Evolutionary conservation across 2,797 vertebrate genomes (phyloP).

Genomic region (Gymnopithys bicolor): DNA sequence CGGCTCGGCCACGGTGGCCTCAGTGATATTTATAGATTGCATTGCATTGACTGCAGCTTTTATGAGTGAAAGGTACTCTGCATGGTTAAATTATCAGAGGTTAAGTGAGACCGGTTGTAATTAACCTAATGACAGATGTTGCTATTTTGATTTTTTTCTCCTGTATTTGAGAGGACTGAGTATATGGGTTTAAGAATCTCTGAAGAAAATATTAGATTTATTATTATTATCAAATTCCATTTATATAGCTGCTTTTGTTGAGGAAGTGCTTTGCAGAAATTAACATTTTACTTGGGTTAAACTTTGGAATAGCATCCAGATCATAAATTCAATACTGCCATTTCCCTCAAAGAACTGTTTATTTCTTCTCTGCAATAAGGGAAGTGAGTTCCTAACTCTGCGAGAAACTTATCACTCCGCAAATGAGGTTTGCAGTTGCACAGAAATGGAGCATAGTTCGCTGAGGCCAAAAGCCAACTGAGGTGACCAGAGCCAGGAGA

Average conservation of each 20-base stretch:
- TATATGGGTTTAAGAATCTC: neutral
- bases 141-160: neutral
- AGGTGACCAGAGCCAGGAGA: conserved; percentile 20
- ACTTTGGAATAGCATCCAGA: neutral
- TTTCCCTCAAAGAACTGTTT: conserved; percentile 43
- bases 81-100: neutral
- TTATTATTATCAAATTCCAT: neutral
- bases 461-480: neutral
- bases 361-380: conserved; percentile 34
- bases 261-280: neutral
- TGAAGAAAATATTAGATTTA: neutral
- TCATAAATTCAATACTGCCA: neutral
- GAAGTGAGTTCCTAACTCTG: conserved; percentile 17
- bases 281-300: neutral
- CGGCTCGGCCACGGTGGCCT: neutral
- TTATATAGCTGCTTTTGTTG: neutral
- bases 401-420: neutral
- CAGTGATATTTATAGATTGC: conserved; percentile 46
- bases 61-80: neutral
- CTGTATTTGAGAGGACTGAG: neutral
- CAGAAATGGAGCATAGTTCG: neutral
- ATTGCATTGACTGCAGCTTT: conserved; percentile 17
- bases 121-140: neutral
- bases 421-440: neutral
- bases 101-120: neutral